A percentile compares a stretch with the other conserved stretches of the same genome.
Evolutionary conservation across 2,888 invertebrate species (phyloP).

Genomic region (Dasysyrphus albostriatus): DNA sequence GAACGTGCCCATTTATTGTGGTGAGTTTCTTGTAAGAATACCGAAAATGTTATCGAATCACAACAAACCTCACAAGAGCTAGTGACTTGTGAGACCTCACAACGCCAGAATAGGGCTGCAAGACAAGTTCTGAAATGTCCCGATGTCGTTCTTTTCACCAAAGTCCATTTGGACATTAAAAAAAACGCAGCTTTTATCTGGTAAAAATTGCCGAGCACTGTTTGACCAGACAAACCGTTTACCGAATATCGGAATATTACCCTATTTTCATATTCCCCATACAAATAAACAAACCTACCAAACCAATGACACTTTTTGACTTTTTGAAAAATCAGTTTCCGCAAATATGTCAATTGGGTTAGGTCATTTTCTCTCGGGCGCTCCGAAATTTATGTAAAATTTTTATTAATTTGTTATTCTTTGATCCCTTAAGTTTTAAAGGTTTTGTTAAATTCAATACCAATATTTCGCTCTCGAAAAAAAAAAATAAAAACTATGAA

Average conservation of each 20-base stretch:
- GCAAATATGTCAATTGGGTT: conserved; percentile 58
- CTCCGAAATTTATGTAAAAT: conserved; percentile 52
- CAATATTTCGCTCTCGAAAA: neutral
- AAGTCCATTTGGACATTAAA: no score
- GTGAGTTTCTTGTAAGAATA: no score
- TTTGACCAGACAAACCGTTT: neutral
- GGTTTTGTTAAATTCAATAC: neutral
- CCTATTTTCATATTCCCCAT: conserved; percentile 25
- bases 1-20: no score
- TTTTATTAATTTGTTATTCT: conserved; percentile 54
- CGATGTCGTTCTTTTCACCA: no score
- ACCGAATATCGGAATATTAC: neutral
- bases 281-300: conserved; percentile 3
- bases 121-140: no score
- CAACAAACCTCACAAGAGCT: no score
- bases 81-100: no score
- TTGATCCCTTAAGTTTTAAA: conserved; percentile 34
- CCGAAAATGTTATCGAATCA: no score
- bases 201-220: no score
- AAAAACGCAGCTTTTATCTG: no score
- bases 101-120: no score
- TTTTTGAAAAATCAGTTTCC: conserved; percentile 36
- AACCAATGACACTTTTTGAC: conserved; percentile 42
- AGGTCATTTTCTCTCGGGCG: conserved; percentile 14
- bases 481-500: conserved; percentile 48